Evolutionary conservation across 2,113 vertebrate genomes (phyloP).

Genomic region (Gopherus flavomarginatus): DNA sequence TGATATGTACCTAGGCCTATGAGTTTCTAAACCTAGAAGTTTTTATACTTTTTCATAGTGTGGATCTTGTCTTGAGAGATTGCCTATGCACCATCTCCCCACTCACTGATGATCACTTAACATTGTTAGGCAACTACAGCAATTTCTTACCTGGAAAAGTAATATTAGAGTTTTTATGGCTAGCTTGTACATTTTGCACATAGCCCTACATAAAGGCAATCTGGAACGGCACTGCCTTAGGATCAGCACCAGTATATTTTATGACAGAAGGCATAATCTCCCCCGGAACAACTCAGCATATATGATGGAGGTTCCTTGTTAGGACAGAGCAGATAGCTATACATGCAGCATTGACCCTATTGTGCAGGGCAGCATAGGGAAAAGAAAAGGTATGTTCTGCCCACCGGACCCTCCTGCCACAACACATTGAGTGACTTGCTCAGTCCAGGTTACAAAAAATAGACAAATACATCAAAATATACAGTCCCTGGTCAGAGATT

Average conservation of each 20-base stretch:
- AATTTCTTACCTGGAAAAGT: not conserved
- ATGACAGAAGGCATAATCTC: not conserved
- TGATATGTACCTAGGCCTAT: rapidly evolving
- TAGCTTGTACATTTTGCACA: not conserved
- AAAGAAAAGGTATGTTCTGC: not conserved
- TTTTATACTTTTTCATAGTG: not conserved
- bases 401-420: not conserved
- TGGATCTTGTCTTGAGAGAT: rapidly evolving
- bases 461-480: not conserved
- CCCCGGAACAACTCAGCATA: not conserved
- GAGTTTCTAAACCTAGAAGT: rapidly evolving
- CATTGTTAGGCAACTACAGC: not conserved
- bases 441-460: not conserved
- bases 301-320: not conserved
- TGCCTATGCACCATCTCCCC: not conserved
- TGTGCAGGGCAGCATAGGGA: not conserved
- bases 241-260: not conserved
- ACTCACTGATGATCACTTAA: rapidly evolving
- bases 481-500: not conserved
- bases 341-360: not conserved
- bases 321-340: not conserved
- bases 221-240: not conserved
- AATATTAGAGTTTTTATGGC: rapidly evolving
- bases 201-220: rapidly evolving
- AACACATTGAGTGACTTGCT: not conserved